Percentiles rank a stretch among this genome's conserved stretches.
Conservation (phyloP, 2,888 invertebrate genomes). For the Drosophila percnosoma region DNA sequence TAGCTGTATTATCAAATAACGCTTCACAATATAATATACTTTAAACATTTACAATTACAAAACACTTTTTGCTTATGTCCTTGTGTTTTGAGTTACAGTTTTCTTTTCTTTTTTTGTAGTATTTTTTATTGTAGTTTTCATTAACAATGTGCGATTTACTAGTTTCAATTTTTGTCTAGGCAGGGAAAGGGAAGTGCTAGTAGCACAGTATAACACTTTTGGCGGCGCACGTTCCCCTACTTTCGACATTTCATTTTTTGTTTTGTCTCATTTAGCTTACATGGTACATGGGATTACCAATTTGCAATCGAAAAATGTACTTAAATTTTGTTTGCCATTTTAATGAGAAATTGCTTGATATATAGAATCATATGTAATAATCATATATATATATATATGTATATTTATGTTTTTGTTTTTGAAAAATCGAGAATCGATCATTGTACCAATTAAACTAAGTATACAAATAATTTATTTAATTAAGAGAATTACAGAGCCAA, state of each 20-base stretch:
- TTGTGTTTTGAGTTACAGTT: conserved; percentile 12
- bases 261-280: conserved; percentile 4
- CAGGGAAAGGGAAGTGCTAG: conserved; percentile 58
- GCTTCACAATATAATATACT: conserved; percentile 41
- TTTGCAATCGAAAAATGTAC: conserved; percentile 43
- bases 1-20: conserved; percentile 50
- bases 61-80: conserved; percentile 35
- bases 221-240: conserved; percentile 26
- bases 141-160: conserved; percentile 68
- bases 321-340: conserved; percentile 25
- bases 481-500: conserved; percentile 43
- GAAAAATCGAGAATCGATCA: conserved; percentile 64
- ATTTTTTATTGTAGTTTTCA: conserved; percentile 29
- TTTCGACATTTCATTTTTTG: neutral
- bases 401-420: conserved; percentile 33
- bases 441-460: conserved; percentile 48
- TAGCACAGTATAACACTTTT: conserved; percentile 73
- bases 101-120: conserved; percentile 17
- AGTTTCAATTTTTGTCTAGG: conserved; percentile 46
- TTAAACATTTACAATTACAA: conserved; percentile 62
- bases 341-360: conserved; percentile 42
- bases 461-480: conserved; percentile 57
- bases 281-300: conserved; percentile 18
- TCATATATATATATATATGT: neutral
- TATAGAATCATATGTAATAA: conserved; percentile 10